phyloP scores from a whole-genome alignment of 2,113 vertebrate species.

The Antechinus flavipes region DNA sequence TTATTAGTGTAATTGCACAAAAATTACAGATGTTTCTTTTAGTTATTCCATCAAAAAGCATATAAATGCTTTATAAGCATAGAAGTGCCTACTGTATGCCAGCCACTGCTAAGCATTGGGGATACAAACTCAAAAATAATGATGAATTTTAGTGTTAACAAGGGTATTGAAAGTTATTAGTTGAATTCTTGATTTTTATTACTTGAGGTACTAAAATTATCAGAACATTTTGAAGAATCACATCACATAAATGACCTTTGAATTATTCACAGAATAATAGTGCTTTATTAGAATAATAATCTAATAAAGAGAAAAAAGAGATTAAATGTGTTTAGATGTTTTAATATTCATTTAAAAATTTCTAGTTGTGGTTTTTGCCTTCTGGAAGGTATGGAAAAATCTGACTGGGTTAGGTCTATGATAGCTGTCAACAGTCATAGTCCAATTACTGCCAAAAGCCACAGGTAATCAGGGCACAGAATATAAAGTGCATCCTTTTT shows the following conservation, averaged over 20 bases:
- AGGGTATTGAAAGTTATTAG: background rate
- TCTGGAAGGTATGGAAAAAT: background rate
- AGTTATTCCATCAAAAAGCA: slow-evolving; percentile 1
- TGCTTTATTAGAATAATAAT: background rate
- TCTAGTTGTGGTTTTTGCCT: background rate
- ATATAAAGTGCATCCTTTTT: background rate
- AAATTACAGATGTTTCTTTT: background rate
- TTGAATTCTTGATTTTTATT: slow-evolving; percentile 22
- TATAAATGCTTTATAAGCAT: background rate
- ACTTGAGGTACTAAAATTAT: slow-evolving; percentile 6
- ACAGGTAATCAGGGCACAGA: background rate
- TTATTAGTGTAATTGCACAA: slow-evolving; percentile 4
- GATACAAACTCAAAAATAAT: background rate
- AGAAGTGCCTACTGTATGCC: background rate
- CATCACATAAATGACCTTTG: background rate
- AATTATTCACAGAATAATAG: background rate
- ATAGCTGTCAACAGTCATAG: background rate
- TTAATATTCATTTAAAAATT: background rate
- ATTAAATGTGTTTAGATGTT: background rate
- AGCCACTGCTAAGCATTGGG: background rate
- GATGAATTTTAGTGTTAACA: background rate
- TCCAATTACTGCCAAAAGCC: background rate
- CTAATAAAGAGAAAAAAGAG: background rate
- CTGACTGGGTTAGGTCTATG: background rate
- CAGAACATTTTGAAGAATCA: background rate